Evolutionary conservation across 1,140 invertebrate genomes (phyloP).

Genomic region (Drosophila athabasca): DNA sequence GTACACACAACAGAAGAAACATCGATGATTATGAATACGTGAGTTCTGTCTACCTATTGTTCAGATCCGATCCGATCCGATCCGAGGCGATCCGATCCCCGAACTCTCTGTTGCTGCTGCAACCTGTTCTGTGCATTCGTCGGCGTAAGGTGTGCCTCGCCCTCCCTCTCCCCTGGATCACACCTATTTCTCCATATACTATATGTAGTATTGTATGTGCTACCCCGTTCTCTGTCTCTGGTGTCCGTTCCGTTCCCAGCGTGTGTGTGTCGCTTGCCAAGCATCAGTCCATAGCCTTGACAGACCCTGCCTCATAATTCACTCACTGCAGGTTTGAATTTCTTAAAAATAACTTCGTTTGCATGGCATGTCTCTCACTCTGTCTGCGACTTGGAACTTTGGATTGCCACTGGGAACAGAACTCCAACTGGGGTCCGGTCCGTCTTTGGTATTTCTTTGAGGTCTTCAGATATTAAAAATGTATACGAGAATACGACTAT

Average conservation of each 20-base stretch:
- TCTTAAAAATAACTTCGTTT: slow-evolving; percentile 80
- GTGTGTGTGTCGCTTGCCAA: slow-evolving; percentile 67
- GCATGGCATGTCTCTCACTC: slow-evolving; percentile 57
- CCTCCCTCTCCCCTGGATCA: slow-evolving; percentile 56
- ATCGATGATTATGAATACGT: slow-evolving; percentile 65
- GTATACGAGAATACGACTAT: slow-evolving; percentile 1
- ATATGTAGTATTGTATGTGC: slow-evolving; percentile 26
- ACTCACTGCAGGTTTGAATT: slow-evolving; percentile 81
- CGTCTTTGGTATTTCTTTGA: slow-evolving; percentile 33
- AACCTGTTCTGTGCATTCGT: slow-evolving; percentile 72
- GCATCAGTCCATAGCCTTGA: slow-evolving; percentile 67
- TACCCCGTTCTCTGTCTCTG: slow-evolving; percentile 14
- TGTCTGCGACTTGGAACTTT: slow-evolving; percentile 2
- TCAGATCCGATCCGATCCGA: slow-evolving; percentile 8
- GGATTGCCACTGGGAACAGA: slow-evolving; percentile 1
- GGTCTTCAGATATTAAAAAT: slow-evolving; percentile 6
- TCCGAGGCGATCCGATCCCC: too few species aligned
- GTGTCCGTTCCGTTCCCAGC: slow-evolving; percentile 43
- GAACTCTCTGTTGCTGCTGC: slow-evolving; percentile 33
- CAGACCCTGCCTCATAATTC: slow-evolving; percentile 74
- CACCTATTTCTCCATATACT: slow-evolving; percentile 53
- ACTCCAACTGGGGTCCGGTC: too few species aligned
- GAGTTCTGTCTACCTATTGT: slow-evolving; percentile 76
- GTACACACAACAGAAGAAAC: slow-evolving; percentile 13
- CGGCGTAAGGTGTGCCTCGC: slow-evolving; percentile 64